Evolutionary conservation across 2,797 vertebrate species (phyloP), one percentile per base, ranked within the genome.

Genomic region (Macropodus opercularis): DNA sequence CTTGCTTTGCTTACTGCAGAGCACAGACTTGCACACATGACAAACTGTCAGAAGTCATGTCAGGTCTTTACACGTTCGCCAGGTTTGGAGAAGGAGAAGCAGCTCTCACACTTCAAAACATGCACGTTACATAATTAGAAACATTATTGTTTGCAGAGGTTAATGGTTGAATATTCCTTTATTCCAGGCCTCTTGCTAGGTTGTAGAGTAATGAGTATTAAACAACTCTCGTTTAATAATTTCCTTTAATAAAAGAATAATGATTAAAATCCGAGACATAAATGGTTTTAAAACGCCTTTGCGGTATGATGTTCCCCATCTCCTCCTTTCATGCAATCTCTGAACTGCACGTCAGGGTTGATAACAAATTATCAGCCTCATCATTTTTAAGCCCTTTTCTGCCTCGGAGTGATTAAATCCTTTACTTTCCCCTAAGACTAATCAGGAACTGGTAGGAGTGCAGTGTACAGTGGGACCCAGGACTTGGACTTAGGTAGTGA

Each of bases 91-190:
- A 26, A 35, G 38, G 13, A 15, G 26, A 36, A 35, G 39, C 38
- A 61, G 31, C n/a, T 35, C 31, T 22, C 57, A 44, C 63, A 17
- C 31, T 26, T 38, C 41, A 64, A 77, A 22, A 55, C 32, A 38
- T 31, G 29, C 43, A 36, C 18, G 39, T 47, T 52, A 18, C 5
- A 1, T 6, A 14, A 18, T 61, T n/a, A 59, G 11, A 62, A 41
- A 26, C 19, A n/a, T 48, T 27, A 38, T 32, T 19, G 26, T 13
- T 1, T 1, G 4, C 21, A 19, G 13, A 32, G 35, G 23, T 27
- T 39, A 17, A 38, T 18, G 17, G 4, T 6, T 1, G 27, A 26
- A 27, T 6, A 0, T 23, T 42, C 24, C 40, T 43, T 23, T 14
- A 18, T 35, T 59, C 26, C 32, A 29, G 13, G 17, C 42, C 19